phyloP scores from a whole-genome alignment of 2,113 vertebrate genomes.

The Gallinago jamesoni region DNA sequence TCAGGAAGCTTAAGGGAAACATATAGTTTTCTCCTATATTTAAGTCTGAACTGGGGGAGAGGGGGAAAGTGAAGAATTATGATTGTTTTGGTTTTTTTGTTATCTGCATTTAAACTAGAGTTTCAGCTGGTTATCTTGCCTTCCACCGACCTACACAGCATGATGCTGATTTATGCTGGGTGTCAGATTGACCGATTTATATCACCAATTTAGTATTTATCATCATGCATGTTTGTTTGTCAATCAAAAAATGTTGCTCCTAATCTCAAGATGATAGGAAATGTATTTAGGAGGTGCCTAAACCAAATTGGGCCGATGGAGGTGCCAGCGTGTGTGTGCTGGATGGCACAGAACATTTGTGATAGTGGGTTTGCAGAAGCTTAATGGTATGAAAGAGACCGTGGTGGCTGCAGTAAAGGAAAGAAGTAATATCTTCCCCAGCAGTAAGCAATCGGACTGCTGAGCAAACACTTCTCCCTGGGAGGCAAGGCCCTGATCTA shows the following conservation, averaged over 20 bases:
- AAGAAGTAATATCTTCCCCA: neutral
- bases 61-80: neutral
- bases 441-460: neutral
- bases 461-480: neutral
- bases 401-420: neutral
- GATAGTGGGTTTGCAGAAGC: neutral
- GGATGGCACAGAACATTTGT: neutral
- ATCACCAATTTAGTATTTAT: neutral
- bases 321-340: neutral
- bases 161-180: neutral
- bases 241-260: neutral
- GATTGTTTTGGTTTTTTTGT: neutral
- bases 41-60: fast-evolving
- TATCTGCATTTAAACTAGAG: neutral
- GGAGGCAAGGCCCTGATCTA: neutral
- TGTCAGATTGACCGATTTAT: neutral
- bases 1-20: neutral
- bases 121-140: neutral
- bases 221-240: neutral
- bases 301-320: neutral
- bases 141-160: neutral
- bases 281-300: neutral
- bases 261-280: neutral
- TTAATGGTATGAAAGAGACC: neutral
- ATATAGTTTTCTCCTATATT: neutral